A percentile compares a stretch with the other conserved stretches of the same genome.
Evolutionary conservation across 2,888 invertebrate genomes (phyloP).

Genomic region (Lomographa bimaculata): DNA sequence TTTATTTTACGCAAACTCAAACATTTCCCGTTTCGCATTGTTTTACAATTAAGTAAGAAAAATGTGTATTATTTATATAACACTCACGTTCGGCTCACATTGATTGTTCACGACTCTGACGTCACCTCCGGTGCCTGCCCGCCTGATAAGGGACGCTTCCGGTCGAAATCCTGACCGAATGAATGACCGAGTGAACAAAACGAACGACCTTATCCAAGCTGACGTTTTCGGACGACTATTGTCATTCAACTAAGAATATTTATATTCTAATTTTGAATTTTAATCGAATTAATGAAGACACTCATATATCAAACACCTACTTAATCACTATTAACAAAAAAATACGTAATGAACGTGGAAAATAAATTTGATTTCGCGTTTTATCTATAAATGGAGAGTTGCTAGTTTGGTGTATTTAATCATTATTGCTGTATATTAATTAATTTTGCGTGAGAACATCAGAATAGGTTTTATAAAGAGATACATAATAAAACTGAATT

Average conservation of each 20-base stretch:
- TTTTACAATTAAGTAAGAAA: conserved; percentile 62
- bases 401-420: conserved; percentile 7
- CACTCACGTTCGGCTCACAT: conserved; percentile 72
- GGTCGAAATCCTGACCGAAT: conserved; percentile 66
- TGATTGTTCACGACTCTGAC: conserved; percentile 65
- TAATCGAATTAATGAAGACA: too few relatives aligned
- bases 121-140: conserved; percentile 73
- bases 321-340: conserved; percentile 17
- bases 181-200: conserved; percentile 54
- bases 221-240: conserved; percentile 10
- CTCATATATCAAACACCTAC: conserved; percentile 26
- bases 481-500: too few relatives aligned
- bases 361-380: conserved; percentile 23
- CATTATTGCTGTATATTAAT: conserved; percentile 10
- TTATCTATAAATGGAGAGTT: conserved; percentile 21
- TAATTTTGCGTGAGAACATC: conserved; percentile 16
- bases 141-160: conserved; percentile 78
- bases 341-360: conserved; percentile 18
- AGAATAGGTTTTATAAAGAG: conserved; percentile 12
- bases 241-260: conserved; percentile 9
- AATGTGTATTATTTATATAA: conserved; percentile 71
- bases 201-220: conserved; percentile 48
- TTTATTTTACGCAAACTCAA: conserved; percentile 44
- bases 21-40: conserved; percentile 67
- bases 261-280: conserved; percentile 40